Conservation (phyloP, 2,797 vertebrate genomes). For the Sebastes oblongus region DNA sequence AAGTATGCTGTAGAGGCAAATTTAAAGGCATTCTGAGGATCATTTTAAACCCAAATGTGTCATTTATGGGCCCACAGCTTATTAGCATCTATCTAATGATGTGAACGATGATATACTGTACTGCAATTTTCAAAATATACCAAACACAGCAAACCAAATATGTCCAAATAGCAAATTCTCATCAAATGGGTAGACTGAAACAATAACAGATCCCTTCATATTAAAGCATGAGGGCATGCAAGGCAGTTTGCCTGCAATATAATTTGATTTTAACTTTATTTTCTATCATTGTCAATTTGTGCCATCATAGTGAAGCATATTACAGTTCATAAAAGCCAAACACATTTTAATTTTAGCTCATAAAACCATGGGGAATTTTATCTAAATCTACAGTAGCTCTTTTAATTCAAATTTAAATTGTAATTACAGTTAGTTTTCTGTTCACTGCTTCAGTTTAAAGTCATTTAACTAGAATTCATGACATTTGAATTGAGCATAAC, state of each 20-base stretch:
- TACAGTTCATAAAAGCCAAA: not conserved
- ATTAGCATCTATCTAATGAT: slow-evolving; percentile 29
- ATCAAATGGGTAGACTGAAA: slow-evolving; percentile 16
- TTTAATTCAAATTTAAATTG: not conserved
- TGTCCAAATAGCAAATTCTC: slow-evolving; percentile 23
- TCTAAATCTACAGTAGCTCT: not conserved
- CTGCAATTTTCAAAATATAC: slow-evolving; percentile 14
- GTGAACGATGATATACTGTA: slow-evolving; percentile 6
- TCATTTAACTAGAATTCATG: not conserved
- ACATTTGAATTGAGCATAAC: not conserved
- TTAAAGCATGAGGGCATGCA: not conserved
- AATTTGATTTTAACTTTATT: not conserved
- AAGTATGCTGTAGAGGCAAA: slow-evolving; percentile 24
- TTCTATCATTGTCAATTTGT: not conserved
- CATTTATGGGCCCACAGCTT: slow-evolving; percentile 25
- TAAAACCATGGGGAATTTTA: not conserved
- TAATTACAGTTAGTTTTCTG: slow-evolving; percentile 6
- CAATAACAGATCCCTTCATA: not conserved
- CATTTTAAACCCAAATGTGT: slow-evolving; percentile 37
- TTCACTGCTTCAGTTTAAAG: slow-evolving; percentile 16
- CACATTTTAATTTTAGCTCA: slow-evolving; percentile 4
- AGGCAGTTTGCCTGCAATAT: not conserved
- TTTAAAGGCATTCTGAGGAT: slow-evolving; percentile 41
- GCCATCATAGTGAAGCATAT: not conserved
- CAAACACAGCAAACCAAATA: slow-evolving; percentile 13